These are phyloP conservation scores for Peribatodes rhomboidaria DNA, from an alignment of 2,888 invertebrate species.

Conservation along the genomic window DNA sequence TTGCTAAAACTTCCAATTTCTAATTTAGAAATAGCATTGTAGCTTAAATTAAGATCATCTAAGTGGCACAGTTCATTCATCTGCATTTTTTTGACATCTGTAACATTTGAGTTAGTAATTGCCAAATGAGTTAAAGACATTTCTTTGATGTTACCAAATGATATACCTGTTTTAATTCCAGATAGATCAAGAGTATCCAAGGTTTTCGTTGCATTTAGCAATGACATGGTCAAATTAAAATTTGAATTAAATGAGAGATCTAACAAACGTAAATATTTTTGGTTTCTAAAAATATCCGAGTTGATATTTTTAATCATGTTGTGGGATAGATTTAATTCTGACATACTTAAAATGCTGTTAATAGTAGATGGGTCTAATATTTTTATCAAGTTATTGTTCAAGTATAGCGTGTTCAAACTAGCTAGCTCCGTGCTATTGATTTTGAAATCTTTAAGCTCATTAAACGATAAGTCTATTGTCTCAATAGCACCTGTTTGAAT, in stretches of 20 bases:
- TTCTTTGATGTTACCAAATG: constrained; percentile 50
- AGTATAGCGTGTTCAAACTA: constrained; percentile 54
- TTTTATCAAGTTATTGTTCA: constrained; percentile 66
- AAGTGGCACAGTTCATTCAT: constrained; percentile 54
- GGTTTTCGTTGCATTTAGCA: constrained; percentile 48
- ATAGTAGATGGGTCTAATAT: constrained; percentile 52
- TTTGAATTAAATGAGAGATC: constrained; percentile 68
- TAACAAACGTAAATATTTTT: constrained; percentile 55
- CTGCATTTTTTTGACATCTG: constrained; percentile 55
- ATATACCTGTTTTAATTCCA: constrained; percentile 52
- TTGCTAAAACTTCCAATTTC: constrained; percentile 57
- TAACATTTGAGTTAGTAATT: constrained; percentile 57
- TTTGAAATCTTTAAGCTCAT: constrained; percentile 58
- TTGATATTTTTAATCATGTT: constrained; percentile 57
- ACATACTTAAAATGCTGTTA: constrained; percentile 52
- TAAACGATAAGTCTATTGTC: constrained; percentile 69
- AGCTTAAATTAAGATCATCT: constrained; percentile 54
- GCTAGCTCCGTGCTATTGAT: constrained; percentile 64
- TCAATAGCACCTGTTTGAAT: constrained; percentile 58
- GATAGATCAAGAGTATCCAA: constrained; percentile 60
- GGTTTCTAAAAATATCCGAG: constrained; percentile 53
- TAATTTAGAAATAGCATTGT: constrained; percentile 60
- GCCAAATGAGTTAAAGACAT: constrained; percentile 51
- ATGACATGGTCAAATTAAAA: constrained; percentile 50
- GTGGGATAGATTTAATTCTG: constrained; percentile 56